These are phyloP conservation scores for Emydoidea blandingii DNA, from an alignment of 2,797 vertebrate genomes.

Conservation along the genomic window DNA sequence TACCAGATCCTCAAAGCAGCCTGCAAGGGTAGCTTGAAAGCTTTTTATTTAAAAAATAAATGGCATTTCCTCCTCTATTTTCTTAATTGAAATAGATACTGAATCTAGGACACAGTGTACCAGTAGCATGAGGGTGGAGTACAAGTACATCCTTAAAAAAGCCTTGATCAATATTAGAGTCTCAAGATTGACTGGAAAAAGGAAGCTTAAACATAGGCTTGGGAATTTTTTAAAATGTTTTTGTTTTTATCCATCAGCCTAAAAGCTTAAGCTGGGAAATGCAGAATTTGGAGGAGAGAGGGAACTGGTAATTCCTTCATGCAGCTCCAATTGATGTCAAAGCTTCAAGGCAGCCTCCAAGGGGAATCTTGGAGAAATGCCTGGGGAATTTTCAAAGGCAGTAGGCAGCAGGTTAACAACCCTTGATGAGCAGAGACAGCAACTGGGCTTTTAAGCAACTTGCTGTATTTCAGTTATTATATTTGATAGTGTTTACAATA, in stretches of 20 bases:
- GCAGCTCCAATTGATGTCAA: not conserved
- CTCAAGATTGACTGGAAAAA: constrained; percentile 60
- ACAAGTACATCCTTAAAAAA: constrained; percentile 40
- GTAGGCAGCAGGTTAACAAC: constrained; percentile 38
- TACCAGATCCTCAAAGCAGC: constrained; percentile 65
- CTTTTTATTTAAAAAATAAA: constrained; percentile 78
- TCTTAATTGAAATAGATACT: constrained; percentile 75
- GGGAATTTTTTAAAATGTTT: constrained; percentile 16
- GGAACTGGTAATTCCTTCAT: constrained; percentile 47
- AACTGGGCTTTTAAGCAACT: not conserved
- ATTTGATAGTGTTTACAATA: not conserved
- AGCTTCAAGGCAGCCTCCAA: constrained; percentile 44
- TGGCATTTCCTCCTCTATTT: constrained; percentile 66
- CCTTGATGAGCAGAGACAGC: constrained; percentile 24
- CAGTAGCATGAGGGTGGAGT: constrained; percentile 43
- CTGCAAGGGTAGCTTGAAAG: constrained; percentile 69
- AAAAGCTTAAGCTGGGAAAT: constrained; percentile 28
- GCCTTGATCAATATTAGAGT: constrained; percentile 68
- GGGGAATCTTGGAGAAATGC: not conserved
- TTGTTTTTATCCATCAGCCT: not conserved
- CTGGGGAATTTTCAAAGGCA: constrained; percentile 48
- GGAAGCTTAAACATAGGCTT: constrained; percentile 35
- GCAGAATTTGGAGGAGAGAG: constrained; percentile 20
- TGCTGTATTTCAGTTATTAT: not conserved
- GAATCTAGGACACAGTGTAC: constrained; percentile 70